These are phyloP conservation scores for Hydropotes inermis DNA, from an alignment of 2,113 vertebrate species.

Conservation along the genomic window DNA sequence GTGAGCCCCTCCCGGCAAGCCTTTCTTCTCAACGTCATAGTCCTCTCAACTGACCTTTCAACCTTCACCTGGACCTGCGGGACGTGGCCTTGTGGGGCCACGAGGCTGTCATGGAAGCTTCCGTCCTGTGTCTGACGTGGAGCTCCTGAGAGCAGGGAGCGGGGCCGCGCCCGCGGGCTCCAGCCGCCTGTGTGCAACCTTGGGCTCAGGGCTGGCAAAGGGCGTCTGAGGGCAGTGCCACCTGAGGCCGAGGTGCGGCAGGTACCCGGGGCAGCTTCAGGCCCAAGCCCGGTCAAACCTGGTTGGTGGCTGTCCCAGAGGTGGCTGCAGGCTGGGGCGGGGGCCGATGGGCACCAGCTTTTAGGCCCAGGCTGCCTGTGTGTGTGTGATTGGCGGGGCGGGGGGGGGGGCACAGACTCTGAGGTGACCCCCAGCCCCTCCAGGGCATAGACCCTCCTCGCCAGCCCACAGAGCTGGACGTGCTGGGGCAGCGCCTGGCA, in stretches of 20 bases:
- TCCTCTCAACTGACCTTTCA: neutral
- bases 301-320: neutral
- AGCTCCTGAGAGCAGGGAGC: neutral
- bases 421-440: neutral
- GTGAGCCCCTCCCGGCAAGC: neutral
- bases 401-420: no score
- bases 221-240: neutral
- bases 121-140: neutral
- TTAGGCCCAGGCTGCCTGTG: neutral
- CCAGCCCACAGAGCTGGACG: accelerated
- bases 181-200: no score
- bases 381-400: no score
- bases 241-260: neutral
- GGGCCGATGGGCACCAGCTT: neutral
- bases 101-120: neutral
- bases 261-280: neutral
- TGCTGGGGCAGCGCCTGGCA: neutral
- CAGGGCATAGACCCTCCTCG: neutral
- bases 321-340: neutral
- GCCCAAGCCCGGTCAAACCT: neutral
- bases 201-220: neutral
- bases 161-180: neutral
- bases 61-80: neutral
- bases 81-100: neutral
- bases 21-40: neutral